phyloP scores from a whole-genome alignment of 92 coral and sea anemone species.

The Parazoanthus swiftii region DNA sequence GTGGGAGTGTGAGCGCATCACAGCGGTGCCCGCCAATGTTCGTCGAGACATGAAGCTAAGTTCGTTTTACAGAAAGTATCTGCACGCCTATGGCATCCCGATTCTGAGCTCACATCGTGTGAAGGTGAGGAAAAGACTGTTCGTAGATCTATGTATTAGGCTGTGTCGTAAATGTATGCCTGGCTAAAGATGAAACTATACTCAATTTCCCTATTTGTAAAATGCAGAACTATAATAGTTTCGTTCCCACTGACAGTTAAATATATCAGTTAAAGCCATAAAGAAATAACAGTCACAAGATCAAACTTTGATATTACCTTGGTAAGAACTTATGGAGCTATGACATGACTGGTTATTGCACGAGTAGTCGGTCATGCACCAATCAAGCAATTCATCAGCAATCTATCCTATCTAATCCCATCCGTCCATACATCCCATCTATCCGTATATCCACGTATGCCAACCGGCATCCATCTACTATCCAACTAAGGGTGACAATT shows the following conservation, averaged over 20 bases:
- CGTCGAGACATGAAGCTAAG: slow-evolving; percentile 65
- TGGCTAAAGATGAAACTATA: too few relatives aligned
- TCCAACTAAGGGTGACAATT: too few relatives aligned
- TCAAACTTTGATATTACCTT: neutral
- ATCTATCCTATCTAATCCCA: neutral
- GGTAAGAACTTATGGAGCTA: neutral
- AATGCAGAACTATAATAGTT: too few relatives aligned
- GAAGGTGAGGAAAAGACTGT: slow-evolving; percentile 7
- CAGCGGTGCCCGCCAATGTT: slow-evolving; percentile 65
- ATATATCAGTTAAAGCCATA: too few relatives aligned
- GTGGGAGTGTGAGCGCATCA: slow-evolving; percentile 80
- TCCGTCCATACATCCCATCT: neutral
- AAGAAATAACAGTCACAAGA: too few relatives aligned
- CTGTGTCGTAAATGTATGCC: too few relatives aligned
- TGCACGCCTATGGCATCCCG: slow-evolving; percentile 95
- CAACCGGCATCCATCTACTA: too few relatives aligned
- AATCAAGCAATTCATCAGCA: neutral
- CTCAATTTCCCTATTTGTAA: too few relatives aligned
- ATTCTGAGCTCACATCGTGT: slow-evolving; percentile 80
- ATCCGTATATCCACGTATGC: neutral
- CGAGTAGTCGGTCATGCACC: neutral
- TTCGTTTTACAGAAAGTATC: slow-evolving; percentile 80
- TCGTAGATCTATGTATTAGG: neutral
- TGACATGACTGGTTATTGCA: too few relatives aligned
- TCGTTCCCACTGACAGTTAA: too few relatives aligned